phyloP scores from a whole-genome alignment of 1,140 invertebrate genomes.

The Frieseomelitta varia region DNA sequence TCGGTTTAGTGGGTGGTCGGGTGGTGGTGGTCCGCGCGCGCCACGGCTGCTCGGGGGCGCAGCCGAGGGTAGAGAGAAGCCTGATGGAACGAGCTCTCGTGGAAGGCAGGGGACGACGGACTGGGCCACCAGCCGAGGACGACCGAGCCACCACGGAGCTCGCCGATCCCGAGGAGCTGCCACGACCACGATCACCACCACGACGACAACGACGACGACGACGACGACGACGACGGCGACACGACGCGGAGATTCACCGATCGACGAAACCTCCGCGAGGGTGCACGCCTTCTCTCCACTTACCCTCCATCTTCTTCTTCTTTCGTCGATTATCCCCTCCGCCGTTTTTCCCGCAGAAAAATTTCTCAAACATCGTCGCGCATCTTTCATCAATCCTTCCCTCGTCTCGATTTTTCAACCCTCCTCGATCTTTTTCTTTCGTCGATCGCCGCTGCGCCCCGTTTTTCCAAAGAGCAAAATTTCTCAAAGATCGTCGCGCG shows the following conservation, averaged over 20 bases:
- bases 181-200: neutral
- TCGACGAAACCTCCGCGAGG: slow-evolving; percentile 71
- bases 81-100: slow-evolving; percentile 2
- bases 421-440: too few relatives aligned
- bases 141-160: slow-evolving; percentile 71
- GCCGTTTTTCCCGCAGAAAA: neutral
- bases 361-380: neutral
- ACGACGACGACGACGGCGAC: neutral
- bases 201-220: neutral
- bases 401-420: too few relatives aligned
- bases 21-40: slow-evolving; percentile 54
- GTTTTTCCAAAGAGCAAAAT: too few relatives aligned
- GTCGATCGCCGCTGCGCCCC: too few relatives aligned
- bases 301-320: neutral
- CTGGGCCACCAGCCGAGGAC: slow-evolving; percentile 61
- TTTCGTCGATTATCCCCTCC: neutral
- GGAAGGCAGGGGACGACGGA: slow-evolving; percentile 11
- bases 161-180: slow-evolving; percentile 56
- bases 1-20: slow-evolving; percentile 63
- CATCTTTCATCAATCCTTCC: too few relatives aligned
- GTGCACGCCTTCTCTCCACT: slow-evolving; percentile 38
- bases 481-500: too few relatives aligned
- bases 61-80: slow-evolving; percentile 21
- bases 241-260: slow-evolving; percentile 61
- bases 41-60: slow-evolving; percentile 21